Base-by-base conservation (phyloP, 2,797 vertebrate genomes). In the Crenuchus spilurus region DNA sequence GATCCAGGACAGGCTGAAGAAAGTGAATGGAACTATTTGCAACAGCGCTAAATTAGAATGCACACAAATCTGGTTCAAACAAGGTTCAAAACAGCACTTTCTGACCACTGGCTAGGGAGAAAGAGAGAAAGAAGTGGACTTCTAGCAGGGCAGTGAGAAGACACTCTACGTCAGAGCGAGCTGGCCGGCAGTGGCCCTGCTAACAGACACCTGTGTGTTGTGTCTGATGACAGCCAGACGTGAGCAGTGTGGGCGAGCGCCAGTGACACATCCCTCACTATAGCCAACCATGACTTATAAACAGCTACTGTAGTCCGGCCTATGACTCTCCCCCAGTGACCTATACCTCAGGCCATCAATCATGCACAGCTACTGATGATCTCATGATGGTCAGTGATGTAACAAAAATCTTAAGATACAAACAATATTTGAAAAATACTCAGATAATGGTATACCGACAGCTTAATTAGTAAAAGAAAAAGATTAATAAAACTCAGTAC, bases 101-200 rank as follows among this genome's bases (percentile, higher is more conserved):
- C 46, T 16, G 46, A 51, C 2, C 1, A 51, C 24, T 33, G 55
- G 2, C n/a, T 22, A 13, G 4, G 65, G 60, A 70, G 61, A 71
- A 39, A 41, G 73, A 70, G 63, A 66, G 72, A 73, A 41, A 82
- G 81, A 72, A 18, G 3, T 30, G 22, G 24, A 20, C 22, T 33
- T 72, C 42, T 65, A 44, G 61, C 33, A 63, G 74, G 81, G 37
- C 79, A 74, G 77, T 42, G 75, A 82, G 74, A 80, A 74, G 72
- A 72, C 28, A 24, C 20, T 72, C 63, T 7, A 64, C 72, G 44
- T 85, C 73, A 63, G 58, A 55, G 33, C 37, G 62, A 52, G 16
- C 78, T 42, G 80, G 72, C 62, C 24, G 42, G 1, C 9, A 42
- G 55, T 70, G 16, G 69, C 37, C 49, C 20, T 46, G 28, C 39